Evolutionary conservation across 1,140 invertebrate species (phyloP), one percentile per base, ranked within the genome.

Genomic region (Pseudomyrmex sp.): DNA sequence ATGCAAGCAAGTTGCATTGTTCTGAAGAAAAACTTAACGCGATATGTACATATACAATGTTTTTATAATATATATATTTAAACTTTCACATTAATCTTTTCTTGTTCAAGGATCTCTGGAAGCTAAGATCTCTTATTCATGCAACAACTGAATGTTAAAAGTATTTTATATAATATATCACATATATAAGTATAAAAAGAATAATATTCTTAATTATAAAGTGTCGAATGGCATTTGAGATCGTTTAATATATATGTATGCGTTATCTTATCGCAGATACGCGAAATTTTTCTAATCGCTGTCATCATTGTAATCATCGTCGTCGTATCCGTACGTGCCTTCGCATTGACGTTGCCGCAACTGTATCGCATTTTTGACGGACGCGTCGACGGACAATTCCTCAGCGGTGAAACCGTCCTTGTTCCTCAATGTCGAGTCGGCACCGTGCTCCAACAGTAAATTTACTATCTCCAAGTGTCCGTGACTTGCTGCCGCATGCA

Each of bases 401-500:
- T 95, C 93, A 8, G 96, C 92, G n/a, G 92, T 93, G 84, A 95
- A 88, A n/a, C 91, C 90, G 26, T 95, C 95, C 90, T 95, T 95
- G 82, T 96, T 96, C 88, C 92, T 94, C 26, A 95, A 88, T 20
- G 91, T 93, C 2, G 95, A 91, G 89, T 96, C 94, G 20, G 95
- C 96, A 2, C 95, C 95, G 70, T 95, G 94, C 84, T 95, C 94
- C 56, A 97, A 86, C 50, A 97, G 92, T n/a, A 96, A 90, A 85
- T 95, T 93, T 9, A 97, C 94, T 54, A 96, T 95, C 82, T 96
- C 95, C 15, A 96, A 89, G 86, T 96, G 95, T 26, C 96, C 96
- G 90, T 95, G 94, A 68, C 94, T 92, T 1, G 96, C 95, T n/a
- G 96, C 96, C 15, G 92, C 77, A 83, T 95, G 94, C 76, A 96